Conservation (phyloP, 2,888 invertebrate species). For the Endomychus coccineus region DNA sequence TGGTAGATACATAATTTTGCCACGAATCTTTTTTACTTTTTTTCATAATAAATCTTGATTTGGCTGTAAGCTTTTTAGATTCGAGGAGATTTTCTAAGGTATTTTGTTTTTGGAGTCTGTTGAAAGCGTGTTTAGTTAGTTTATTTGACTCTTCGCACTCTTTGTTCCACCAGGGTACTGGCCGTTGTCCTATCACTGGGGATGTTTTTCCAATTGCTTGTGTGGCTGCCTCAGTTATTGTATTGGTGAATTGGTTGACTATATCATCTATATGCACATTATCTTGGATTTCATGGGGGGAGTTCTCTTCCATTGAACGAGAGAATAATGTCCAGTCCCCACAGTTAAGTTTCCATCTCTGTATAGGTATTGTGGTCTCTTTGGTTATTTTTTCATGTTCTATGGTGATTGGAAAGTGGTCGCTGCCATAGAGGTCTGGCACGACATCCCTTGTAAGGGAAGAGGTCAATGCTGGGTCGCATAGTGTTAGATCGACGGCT, state of each 20-base stretch:
- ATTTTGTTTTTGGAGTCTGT: conserved; percentile 15
- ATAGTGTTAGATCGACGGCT: conserved; percentile 10
- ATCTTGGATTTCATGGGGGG: neutral
- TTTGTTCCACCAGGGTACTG: conserved; percentile 21
- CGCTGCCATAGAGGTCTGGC: conserved; percentile 4
- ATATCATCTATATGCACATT: neutral
- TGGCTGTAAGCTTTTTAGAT: conserved; percentile 18
- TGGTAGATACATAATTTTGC: conserved; percentile 11
- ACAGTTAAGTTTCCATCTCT: conserved; percentile 11
- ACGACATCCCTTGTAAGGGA: conserved; percentile 5
- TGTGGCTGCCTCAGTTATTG: conserved; percentile 1
- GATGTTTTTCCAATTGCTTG: conserved; percentile 9
- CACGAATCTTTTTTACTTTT: conserved; percentile 16
- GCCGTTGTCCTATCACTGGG: neutral
- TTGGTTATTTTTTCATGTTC: conserved; percentile 3
- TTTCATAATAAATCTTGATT: conserved; percentile 15
- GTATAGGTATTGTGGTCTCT: conserved; percentile 3
- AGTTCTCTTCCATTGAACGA: conserved; percentile 1
- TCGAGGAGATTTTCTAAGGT: conserved; percentile 13
- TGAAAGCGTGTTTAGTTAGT: conserved; percentile 17
- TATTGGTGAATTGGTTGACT: neutral
- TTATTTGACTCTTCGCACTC: conserved; percentile 16
- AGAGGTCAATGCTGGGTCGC: conserved; percentile 4
- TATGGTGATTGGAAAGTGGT: conserved; percentile 6
- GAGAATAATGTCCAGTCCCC: conserved; percentile 11